Evolutionary conservation across 1,140 invertebrate genomes (phyloP), one percentile per base, ranked within the genome.

Genomic region (Subanguina moxae): DNA sequence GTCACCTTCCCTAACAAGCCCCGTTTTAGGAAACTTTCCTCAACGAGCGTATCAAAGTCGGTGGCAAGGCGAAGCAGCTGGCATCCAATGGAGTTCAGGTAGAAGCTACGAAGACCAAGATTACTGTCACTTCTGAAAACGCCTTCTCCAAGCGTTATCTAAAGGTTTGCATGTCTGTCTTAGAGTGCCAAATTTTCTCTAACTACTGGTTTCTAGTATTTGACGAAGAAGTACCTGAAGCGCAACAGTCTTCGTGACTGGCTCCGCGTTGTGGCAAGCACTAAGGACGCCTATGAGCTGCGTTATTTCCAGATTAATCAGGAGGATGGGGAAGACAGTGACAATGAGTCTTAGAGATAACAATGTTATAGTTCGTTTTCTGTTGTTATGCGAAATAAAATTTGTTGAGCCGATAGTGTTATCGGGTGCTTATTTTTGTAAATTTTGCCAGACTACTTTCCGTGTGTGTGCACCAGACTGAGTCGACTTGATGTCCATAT

Each of bases 231-330:
- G 84, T 99, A 97, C 85, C 87, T 99, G 85, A 98, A 98, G 87
- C 97, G 97, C 87, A 94, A 98, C 85, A 94, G 94, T 82, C 87
- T 99, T 62, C 88, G 95, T 83, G 95, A 99, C 85, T 98, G 94
- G 93, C 87, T 99, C 67, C 87, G 95, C 83, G 95, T 99, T 64
- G 94, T 99, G n/a, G 92, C 95, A 7, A 90, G 90, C 74, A 88
- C 88, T 57, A 95, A 96, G 84, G 93, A 97, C 74, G 89, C 90
- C 0, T 99, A 97, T 78, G 94, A 98, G 86, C 87, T 98, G 25
- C 87, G 94, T 70, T 99, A 98, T 89, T 99, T 98, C 94, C 94
- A 97, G 87, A 95, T 98, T 84, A 94, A 93, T 83, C 93, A 92
- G 82, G 93, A 95, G 80, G 92, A 94, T 76, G 90, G 91, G 63